Base-by-base conservation (phyloP, 2,113 vertebrate genomes). In the Leptodactylus fuscus region DNA sequence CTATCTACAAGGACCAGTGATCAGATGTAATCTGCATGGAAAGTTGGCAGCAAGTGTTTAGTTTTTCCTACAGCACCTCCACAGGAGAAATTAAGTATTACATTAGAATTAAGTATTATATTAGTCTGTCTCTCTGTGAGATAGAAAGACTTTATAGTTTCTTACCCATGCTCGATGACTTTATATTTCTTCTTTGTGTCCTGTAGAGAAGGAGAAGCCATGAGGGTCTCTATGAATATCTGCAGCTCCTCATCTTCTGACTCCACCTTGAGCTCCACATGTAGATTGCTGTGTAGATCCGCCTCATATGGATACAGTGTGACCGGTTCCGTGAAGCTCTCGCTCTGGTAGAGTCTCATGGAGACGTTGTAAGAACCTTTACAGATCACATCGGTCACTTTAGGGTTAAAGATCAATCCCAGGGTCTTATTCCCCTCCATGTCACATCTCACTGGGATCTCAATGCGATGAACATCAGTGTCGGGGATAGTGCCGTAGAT, bases 181-280 rank as follows among this genome's bases (percentile, higher is more conserved):
- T 20, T 49, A 46, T 84, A 84, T 18, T 1, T 67, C 24, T 65
- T 10, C 1, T 49, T 58, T 16, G 27, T 77, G 13, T 78, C 29
- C 48, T 65, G 67, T 22, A 84, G 32, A 5, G 53, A 62, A 9
- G 87, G 87, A 5, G 67, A 48, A 22, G 81, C 83, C 10, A 36
- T 65, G 16, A 82, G 84, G 41, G 24, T 62, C 1, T 87, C 82
- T 5, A 27, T 48, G 16, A 87, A 46, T 48, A 84, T 74, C 27
- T 84, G 87, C 4, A 87, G 67, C 3, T 51, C 41, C 7, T 12
- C n/a, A 65, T 84, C 76, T 4, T 78, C 20, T 3, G 87, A 73
- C 55, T 81, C 51, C 4, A 83, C 73, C 24, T 87, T 41, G 29
- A 87, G 65, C 87, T 79, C 75, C n/a, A 87, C 8, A 22, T 74